These are phyloP conservation scores for Eristalinus sepulchralis DNA, from an alignment of 2,888 invertebrate genomes.

Conservation along the genomic window DNA sequence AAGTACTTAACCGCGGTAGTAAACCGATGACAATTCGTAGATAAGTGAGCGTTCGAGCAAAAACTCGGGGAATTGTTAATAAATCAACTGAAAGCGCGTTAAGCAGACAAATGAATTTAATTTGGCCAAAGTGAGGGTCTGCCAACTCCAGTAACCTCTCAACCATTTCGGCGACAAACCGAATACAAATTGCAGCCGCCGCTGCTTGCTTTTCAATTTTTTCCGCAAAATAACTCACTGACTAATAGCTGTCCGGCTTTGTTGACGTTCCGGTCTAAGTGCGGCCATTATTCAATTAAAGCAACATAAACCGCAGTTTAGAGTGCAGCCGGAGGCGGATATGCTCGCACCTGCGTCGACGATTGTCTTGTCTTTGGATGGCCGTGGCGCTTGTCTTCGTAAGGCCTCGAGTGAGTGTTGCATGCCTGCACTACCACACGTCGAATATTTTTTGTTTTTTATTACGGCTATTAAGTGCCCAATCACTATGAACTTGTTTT, in stretches of 20 bases:
- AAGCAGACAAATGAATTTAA: background rate
- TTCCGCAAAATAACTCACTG: background rate
- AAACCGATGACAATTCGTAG: background rate
- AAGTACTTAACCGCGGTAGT: background rate
- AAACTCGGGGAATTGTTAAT: background rate
- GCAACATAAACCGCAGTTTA: background rate
- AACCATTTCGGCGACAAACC: too few species aligned
- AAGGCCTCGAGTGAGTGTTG: background rate
- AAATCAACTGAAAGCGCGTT: background rate
- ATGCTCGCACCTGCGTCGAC: background rate
- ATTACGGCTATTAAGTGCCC: background rate
- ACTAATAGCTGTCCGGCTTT: background rate
- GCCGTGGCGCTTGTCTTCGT: background rate
- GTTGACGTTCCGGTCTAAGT: background rate
- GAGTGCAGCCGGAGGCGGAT: constrained; percentile 35
- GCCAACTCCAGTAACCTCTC: too few species aligned
- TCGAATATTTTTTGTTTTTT: background rate
- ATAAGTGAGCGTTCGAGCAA: background rate
- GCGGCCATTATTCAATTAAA: constrained; percentile 17
- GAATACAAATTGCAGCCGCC: background rate
- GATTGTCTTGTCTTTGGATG: background rate
- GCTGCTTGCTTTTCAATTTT: too few species aligned
- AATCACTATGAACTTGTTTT: background rate
- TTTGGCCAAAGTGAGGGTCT: background rate
- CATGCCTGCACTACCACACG: background rate